These are phyloP conservation scores for Chromoteleia sp. DNA, from an alignment of 2,888 invertebrate genomes.

Conservation along the genomic window DNA sequence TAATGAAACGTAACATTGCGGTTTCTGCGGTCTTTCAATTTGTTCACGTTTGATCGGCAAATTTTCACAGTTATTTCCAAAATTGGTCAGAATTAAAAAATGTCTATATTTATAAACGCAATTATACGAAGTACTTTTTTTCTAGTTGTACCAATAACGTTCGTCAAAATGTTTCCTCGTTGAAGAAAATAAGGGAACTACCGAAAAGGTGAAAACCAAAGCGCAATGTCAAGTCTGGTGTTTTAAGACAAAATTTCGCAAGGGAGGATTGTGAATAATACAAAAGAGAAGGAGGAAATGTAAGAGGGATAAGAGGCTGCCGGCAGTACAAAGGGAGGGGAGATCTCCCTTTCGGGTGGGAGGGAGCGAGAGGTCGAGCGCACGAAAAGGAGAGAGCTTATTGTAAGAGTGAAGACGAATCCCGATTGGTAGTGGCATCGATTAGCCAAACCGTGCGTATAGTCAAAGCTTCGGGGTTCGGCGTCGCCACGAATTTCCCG, in stretches of 20 bases:
- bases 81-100: no score
- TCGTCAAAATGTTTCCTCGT: slow-evolving; percentile 36
- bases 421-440: slow-evolving; percentile 84
- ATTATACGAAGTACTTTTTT: neutral
- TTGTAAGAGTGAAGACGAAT: slow-evolving; percentile 75
- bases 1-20: no score
- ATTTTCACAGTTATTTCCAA: no score
- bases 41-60: no score
- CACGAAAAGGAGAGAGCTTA: slow-evolving; percentile 57
- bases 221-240: slow-evolving; percentile 58
- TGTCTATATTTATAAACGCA: no score
- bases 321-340: slow-evolving; percentile 59
- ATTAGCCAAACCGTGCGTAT: slow-evolving; percentile 75
- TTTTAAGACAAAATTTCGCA: slow-evolving; percentile 53
- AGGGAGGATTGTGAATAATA: slow-evolving; percentile 62
- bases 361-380: slow-evolving; percentile 64
- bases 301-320: slow-evolving; percentile 65
- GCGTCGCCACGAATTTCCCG: slow-evolving; percentile 83
- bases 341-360: slow-evolving; percentile 11
- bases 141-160: slow-evolving; percentile 18
- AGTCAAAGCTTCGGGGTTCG: slow-evolving; percentile 73
- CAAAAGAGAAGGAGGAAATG: slow-evolving; percentile 53
- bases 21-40: no score
- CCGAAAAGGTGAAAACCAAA: slow-evolving; percentile 45
- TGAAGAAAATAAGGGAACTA: slow-evolving; percentile 42